phyloP scores from a whole-genome alignment of 2,113 vertebrate species.

The Scytalopus superciliaris region DNA sequence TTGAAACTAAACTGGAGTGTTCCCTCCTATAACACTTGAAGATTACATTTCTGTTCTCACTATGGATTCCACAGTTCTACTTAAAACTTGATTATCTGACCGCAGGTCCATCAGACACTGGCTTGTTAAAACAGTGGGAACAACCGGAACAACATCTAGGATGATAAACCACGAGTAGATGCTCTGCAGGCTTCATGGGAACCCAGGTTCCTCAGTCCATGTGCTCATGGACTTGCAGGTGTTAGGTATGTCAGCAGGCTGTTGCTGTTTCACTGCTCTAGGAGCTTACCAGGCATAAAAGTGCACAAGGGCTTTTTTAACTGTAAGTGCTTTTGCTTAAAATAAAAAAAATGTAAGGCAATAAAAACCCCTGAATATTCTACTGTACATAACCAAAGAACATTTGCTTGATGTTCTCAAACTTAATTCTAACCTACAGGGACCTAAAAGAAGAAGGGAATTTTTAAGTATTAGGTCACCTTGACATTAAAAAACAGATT shows the following conservation, averaged over 20 bases:
- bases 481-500: neutral
- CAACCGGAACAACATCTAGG: neutral
- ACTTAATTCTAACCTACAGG: neutral
- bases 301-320: neutral
- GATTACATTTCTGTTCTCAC: neutral
- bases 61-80: accelerated
- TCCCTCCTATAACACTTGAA: neutral
- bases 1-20: neutral
- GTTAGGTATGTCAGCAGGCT: neutral
- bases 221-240: neutral
- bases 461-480: neutral
- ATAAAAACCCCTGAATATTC: neutral
- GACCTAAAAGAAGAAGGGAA: neutral
- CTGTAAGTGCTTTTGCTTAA: neutral
- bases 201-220: neutral
- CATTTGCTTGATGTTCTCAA: neutral
- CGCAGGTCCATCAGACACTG: neutral
- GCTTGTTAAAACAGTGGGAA: neutral
- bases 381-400: neutral
- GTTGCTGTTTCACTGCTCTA: neutral
- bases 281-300: neutral
- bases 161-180: no score
- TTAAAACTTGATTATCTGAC: neutral
- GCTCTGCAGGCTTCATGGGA: neutral
- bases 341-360: neutral